Conservation (phyloP, 2,797 vertebrate species). For the Sphaeramia orbicularis region DNA sequence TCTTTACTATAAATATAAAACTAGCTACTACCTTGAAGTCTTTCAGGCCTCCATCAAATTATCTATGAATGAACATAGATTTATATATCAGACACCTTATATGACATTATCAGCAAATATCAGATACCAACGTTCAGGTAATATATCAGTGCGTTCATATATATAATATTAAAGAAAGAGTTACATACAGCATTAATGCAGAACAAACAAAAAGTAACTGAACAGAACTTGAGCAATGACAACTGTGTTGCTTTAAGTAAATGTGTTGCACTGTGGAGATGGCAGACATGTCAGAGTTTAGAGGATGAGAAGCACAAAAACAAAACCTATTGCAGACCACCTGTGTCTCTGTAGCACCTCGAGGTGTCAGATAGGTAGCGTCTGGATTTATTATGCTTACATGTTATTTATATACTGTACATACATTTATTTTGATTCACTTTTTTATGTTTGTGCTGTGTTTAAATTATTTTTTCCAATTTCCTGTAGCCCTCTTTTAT, state of each 20-base stretch:
- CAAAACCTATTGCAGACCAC: slow-evolving; percentile 44
- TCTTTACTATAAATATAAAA: no score
- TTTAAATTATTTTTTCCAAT: neutral
- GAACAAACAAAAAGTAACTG: neutral
- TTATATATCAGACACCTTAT: no score
- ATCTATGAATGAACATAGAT: no score
- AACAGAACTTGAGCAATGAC: neutral
- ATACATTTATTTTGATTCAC: neutral
- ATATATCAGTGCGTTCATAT: no score
- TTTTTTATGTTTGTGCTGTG: neutral
- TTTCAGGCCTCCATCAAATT: no score
- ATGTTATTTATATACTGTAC: neutral
- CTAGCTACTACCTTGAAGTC: no score
- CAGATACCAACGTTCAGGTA: no score
- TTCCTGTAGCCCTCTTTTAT: no score
- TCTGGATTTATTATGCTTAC: neutral
- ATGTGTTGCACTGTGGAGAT: slow-evolving; percentile 6
- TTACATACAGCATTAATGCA: neutral
- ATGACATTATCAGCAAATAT: no score
- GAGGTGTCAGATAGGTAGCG: slow-evolving; percentile 1
- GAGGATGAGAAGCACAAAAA: slow-evolving; percentile 56
- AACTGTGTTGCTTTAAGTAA: neutral
- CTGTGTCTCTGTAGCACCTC: slow-evolving; percentile 42
- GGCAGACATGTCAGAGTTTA: slow-evolving; percentile 30
- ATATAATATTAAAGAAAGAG: neutral